phyloP scores from a whole-genome alignment of 2,113 vertebrate species.

The Caranx ignobilis region DNA sequence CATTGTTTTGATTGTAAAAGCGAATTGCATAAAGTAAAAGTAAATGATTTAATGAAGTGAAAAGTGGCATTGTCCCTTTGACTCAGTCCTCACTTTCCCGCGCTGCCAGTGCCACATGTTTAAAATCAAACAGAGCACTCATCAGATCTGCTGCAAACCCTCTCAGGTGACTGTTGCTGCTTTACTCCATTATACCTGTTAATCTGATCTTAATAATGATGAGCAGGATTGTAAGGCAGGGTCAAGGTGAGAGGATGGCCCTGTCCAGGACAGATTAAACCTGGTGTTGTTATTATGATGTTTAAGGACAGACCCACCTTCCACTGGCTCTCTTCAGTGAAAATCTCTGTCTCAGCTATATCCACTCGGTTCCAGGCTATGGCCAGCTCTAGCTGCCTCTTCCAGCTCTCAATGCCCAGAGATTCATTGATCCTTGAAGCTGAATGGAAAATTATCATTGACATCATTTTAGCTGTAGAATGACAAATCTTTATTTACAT shows the following conservation, averaged over 20 bases:
- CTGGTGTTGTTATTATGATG: neutral
- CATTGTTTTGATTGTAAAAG: neutral
- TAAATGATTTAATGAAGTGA: too few relatives aligned
- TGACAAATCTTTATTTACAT: neutral
- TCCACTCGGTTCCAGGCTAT: slow-evolving; percentile 97
- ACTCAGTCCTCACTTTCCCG: too few relatives aligned
- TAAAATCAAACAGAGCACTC: too few relatives aligned
- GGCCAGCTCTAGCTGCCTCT: slow-evolving; percentile 93
- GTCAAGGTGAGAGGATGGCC: neutral
- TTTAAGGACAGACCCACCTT: slow-evolving; percentile 82
- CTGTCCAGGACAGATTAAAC: too few relatives aligned
- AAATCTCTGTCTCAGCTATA: slow-evolving; percentile 94
- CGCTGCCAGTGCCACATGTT: too few relatives aligned
- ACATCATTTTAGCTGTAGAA: neutral
- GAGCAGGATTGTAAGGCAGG: neutral
- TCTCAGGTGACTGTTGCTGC: neutral
- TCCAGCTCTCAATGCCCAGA: slow-evolving; percentile 86
- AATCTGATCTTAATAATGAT: neutral
- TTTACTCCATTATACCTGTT: neutral
- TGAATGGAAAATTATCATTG: slow-evolving; percentile 64
- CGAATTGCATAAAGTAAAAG: neutral
- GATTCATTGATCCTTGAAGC: slow-evolving; percentile 87
- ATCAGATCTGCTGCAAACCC: too few relatives aligned
- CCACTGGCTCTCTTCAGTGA: slow-evolving; percentile 93
- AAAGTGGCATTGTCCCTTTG: too few relatives aligned